These are phyloP conservation scores for Sander vitreus DNA, from an alignment of 2,113 vertebrate genomes.

Conservation along the genomic window DNA sequence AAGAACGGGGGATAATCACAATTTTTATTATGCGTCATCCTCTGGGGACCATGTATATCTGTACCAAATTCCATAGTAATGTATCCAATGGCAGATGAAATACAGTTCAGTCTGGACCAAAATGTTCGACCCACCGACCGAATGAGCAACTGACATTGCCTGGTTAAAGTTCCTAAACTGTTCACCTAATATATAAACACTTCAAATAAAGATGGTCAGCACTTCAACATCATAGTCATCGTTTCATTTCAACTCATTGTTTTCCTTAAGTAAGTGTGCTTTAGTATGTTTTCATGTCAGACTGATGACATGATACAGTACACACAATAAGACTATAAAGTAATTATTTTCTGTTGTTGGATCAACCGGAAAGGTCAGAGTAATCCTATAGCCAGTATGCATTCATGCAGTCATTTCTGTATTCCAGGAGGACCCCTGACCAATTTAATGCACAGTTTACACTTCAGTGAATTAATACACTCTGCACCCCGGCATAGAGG, in stretches of 20 bases:
- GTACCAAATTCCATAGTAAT: too few species aligned
- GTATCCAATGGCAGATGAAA: too few species aligned
- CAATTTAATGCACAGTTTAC: conserved; percentile 24
- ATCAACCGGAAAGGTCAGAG: background rate
- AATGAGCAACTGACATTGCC: too few species aligned
- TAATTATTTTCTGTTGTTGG: background rate
- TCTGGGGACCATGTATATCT: too few species aligned
- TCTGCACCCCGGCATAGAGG: conserved; percentile 16
- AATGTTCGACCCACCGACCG: too few species aligned
- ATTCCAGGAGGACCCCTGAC: background rate
- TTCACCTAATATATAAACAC: background rate
- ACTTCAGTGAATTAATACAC: conserved; percentile 44
- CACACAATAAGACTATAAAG: background rate
- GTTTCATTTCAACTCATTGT: background rate
- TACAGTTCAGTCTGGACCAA: too few species aligned
- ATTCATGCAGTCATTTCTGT: conserved; percentile 4
- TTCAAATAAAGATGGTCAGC: background rate
- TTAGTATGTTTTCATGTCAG: background rate
- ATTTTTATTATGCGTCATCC: too few species aligned
- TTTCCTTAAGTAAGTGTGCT: background rate
- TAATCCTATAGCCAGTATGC: background rate
- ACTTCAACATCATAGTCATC: background rate
- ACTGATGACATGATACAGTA: background rate
- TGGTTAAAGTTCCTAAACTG: too few species aligned
- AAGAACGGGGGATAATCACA: too few species aligned